phyloP scores from a whole-genome alignment of 2,888 invertebrate genomes.

The Caenorhabditis uteleia region DNA sequence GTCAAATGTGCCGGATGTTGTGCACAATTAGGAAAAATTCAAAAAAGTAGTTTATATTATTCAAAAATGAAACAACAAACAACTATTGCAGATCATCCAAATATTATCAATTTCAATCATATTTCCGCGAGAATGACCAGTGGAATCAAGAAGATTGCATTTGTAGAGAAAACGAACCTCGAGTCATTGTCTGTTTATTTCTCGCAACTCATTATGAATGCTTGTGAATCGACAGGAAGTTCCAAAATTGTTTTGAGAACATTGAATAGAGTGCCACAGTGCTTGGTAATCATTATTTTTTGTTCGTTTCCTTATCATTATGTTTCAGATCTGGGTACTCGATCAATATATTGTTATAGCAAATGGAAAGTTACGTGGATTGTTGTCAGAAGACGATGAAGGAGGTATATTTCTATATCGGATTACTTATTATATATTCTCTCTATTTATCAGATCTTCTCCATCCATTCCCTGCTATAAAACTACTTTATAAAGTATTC shows the following conservation, averaged over 20 bases:
- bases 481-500: constrained; percentile 65
- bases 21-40: constrained; percentile 31
- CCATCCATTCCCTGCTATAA: constrained; percentile 59
- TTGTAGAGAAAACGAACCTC: constrained; percentile 39
- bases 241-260: constrained; percentile 60
- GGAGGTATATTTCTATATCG: neutral
- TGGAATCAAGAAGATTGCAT: constrained; percentile 15
- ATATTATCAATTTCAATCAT: constrained; percentile 28
- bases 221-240: constrained; percentile 56
- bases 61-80: neutral
- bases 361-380: constrained; percentile 15
- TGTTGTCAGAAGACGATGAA: constrained; percentile 16
- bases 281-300: constrained; percentile 39
- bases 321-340: constrained; percentile 61
- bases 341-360: constrained; percentile 59
- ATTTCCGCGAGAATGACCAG: constrained; percentile 16
- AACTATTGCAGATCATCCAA: constrained; percentile 30
- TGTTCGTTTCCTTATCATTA: neutral
- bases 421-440: too few species aligned
- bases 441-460: constrained; percentile 10
- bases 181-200: constrained; percentile 50
- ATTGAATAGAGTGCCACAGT: constrained; percentile 45
- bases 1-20: constrained; percentile 41
- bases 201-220: constrained; percentile 56
- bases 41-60: constrained; percentile 32